phyloP scores from a whole-genome alignment of 2,797 vertebrate genomes.

The Mormyrus proboscirostris region DNA sequence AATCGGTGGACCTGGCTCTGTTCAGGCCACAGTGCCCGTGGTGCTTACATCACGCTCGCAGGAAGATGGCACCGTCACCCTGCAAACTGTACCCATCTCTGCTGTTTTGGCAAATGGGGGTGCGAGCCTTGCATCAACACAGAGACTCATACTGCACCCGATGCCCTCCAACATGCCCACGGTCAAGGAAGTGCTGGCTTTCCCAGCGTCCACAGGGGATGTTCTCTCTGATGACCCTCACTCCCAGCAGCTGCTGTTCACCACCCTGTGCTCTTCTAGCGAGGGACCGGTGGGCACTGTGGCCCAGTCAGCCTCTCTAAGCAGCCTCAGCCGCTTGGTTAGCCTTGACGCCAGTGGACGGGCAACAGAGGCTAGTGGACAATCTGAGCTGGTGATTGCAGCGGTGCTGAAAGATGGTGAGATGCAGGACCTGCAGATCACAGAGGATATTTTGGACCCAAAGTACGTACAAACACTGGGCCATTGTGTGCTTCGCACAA shows the following conservation, averaged over 20 bases:
- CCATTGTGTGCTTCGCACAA: conserved; percentile 45
- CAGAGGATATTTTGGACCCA: conserved; percentile 70
- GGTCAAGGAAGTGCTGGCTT: conserved; percentile 46
- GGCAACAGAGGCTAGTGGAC: conserved; percentile 23
- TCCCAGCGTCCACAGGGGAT: conserved; percentile 52
- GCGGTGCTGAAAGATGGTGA: conserved; percentile 71
- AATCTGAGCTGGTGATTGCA: conserved; percentile 74
- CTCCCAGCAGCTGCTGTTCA: conserved; percentile 64
- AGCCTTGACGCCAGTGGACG: conserved; percentile 62
- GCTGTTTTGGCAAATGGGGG: conserved; percentile 65
- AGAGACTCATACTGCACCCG: conserved; percentile 68
- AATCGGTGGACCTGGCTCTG: conserved; percentile 51
- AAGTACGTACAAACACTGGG: conserved; percentile 69
- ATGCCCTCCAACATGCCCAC: conserved; percentile 45
- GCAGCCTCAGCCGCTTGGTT: conserved; percentile 55
- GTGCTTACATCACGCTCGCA: conserved; percentile 58
- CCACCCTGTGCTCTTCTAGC: conserved; percentile 53
- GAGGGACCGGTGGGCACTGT: conserved; percentile 49
- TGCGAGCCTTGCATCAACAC: conserved; percentile 55
- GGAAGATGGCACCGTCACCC: conserved; percentile 47
- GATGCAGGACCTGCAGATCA: conserved; percentile 61
- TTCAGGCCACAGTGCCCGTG: conserved; percentile 49
- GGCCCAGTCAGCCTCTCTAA: conserved; percentile 42
- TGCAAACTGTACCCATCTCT: conserved; percentile 69
- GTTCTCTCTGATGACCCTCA: conserved; percentile 33